A percentile compares a stretch with the other conserved stretches of the same genome.
phyloP scores from a whole-genome alignment of 1,140 invertebrate genomes.

The Oncopodura yosiiana region DNA sequence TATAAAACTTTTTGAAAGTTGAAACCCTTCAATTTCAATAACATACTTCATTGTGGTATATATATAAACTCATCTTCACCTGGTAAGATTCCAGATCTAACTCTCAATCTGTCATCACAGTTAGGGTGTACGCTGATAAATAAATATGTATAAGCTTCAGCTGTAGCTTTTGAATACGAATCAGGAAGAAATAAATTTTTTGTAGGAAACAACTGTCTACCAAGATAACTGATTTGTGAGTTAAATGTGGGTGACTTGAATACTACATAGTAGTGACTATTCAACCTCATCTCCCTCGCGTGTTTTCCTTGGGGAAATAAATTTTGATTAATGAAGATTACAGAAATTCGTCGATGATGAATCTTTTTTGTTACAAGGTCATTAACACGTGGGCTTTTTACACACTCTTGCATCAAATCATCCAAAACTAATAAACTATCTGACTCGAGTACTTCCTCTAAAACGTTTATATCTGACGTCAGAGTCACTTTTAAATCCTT shows the following conservation, averaged over 20 bases:
- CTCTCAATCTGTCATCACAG: slow-evolving; percentile 16
- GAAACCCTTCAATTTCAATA: not conserved
- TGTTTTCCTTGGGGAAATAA: slow-evolving; percentile 22
- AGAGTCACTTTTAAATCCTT: too few species aligned
- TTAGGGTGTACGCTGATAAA: slow-evolving; percentile 17
- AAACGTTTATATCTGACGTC: too few species aligned
- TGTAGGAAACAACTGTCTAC: slow-evolving; percentile 10
- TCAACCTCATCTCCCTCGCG: slow-evolving; percentile 15
- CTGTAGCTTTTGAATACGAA: slow-evolving; percentile 20
- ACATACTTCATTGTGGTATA: slow-evolving; percentile 4
- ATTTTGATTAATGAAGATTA: slow-evolving; percentile 18
- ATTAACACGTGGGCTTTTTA: too few species aligned
- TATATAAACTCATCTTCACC: slow-evolving; percentile 8
- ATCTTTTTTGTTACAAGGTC: slow-evolving; percentile 13
- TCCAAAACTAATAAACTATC: too few species aligned
- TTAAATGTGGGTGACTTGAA: slow-evolving; percentile 18
- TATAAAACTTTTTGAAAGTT: not conserved
- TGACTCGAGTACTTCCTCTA: too few species aligned
- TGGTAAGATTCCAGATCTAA: slow-evolving; percentile 9
- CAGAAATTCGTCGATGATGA: slow-evolving; percentile 12
- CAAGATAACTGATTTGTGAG: slow-evolving; percentile 20
- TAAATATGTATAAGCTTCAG: slow-evolving; percentile 12
- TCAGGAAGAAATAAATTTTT: slow-evolving; percentile 1
- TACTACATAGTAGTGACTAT: slow-evolving; percentile 11
- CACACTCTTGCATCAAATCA: too few species aligned